These are phyloP conservation scores for Ophion costatus DNA, from an alignment of 2,888 invertebrate species.

Conservation along the genomic window DNA sequence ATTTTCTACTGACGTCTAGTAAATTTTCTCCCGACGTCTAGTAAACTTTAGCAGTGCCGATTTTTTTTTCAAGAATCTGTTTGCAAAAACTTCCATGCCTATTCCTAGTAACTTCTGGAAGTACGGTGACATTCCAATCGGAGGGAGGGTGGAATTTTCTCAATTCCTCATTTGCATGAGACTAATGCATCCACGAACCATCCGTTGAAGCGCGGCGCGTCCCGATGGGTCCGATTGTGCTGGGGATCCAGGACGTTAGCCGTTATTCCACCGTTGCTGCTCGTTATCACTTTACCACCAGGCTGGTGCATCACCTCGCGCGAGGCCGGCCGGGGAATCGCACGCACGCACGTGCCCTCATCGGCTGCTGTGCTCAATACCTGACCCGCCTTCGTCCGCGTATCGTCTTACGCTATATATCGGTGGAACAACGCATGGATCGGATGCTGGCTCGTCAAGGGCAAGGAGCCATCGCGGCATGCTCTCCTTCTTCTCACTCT, in stretches of 20 bases:
- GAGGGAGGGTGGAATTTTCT: too few species aligned
- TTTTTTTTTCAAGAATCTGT: too few species aligned
- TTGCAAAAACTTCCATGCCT: too few species aligned
- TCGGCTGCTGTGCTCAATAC: slow-evolving; percentile 29
- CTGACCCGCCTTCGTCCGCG: slow-evolving; percentile 54
- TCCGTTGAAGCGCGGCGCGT: slow-evolving; percentile 65
- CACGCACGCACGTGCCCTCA: slow-evolving; percentile 65
- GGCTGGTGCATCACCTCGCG: slow-evolving; percentile 76
- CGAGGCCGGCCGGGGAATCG: slow-evolving; percentile 51
- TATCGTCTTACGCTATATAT: slow-evolving; percentile 52
- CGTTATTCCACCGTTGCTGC: slow-evolving; percentile 59
- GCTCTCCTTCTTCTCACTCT: slow-evolving; percentile 52
- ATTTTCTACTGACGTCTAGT: too few species aligned
- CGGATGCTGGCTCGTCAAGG: slow-evolving; percentile 77
- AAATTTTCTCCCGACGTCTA: too few species aligned
- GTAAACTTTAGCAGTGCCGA: too few species aligned
- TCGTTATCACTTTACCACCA: slow-evolving; percentile 72
- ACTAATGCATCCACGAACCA: slow-evolving; percentile 54
- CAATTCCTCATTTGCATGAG: neutral
- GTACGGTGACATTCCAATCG: too few species aligned
- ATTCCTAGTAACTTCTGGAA: too few species aligned
- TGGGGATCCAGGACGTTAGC: slow-evolving; percentile 62
- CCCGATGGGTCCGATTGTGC: slow-evolving; percentile 53
- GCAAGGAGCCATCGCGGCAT: slow-evolving; percentile 77
- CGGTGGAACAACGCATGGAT: slow-evolving; percentile 70